Percentiles rank a stretch among this genome's conserved stretches.
Evolutionary conservation across 2,113 vertebrate species (phyloP).

Genomic region (Orientallactaga bullata): DNA sequence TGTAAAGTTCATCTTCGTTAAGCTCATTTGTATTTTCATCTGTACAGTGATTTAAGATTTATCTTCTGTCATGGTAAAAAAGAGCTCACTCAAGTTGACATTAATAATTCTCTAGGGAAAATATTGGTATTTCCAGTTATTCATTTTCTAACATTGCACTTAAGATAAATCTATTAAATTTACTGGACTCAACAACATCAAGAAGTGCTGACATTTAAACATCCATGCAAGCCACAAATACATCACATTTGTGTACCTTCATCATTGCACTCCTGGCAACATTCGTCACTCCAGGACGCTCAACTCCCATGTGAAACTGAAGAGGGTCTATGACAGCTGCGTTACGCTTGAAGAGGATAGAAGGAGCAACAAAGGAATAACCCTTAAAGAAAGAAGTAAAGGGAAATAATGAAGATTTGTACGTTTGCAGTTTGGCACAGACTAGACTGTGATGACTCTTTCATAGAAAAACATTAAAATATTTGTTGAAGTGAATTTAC

Average conservation of each 20-base stretch:
- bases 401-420: neutral
- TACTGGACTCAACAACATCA: neutral
- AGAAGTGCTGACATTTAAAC: neutral
- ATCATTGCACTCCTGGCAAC: constrained; percentile 98
- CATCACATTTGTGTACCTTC: constrained; percentile 90
- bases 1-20: constrained; percentile 53
- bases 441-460: neutral
- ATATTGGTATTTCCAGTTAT: constrained; percentile 1
- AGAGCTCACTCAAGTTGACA: neutral
- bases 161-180: neutral
- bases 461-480: neutral
- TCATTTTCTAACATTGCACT: neutral
- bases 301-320: constrained; percentile 91
- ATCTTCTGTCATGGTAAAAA: neutral
- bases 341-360: constrained; percentile 98
- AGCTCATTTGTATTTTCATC: constrained; percentile 12
- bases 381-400: constrained; percentile 87
- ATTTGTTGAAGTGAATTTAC: constrained; percentile 14
- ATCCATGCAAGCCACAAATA: neutral
- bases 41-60: neutral
- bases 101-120: constrained; percentile 7
- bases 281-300: constrained; percentile 92
- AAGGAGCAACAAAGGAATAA: constrained; percentile 98
- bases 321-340: constrained; percentile 94
- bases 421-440: neutral